Conservation (phyloP, 2,888 invertebrate genomes). For the Lasiommata megera region DNA sequence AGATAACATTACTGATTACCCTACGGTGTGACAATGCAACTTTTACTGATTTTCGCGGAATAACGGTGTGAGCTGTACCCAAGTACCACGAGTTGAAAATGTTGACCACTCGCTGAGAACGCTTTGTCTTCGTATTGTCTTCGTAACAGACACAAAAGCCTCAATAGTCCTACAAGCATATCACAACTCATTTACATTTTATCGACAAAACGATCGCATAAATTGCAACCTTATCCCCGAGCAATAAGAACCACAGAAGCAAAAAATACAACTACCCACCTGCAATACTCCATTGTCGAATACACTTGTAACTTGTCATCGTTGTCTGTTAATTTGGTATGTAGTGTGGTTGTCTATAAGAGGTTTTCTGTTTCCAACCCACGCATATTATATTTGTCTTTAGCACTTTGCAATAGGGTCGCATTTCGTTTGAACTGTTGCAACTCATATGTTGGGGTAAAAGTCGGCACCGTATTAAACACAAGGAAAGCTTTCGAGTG, state of each 20-base stretch:
- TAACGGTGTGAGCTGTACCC: slow-evolving; percentile 17
- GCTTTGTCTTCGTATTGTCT: slow-evolving; percentile 73
- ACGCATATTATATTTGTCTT: slow-evolving; percentile 5
- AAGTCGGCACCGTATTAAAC: slow-evolving; percentile 42
- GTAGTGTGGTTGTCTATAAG: slow-evolving; percentile 45
- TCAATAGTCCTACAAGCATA: slow-evolving; percentile 47
- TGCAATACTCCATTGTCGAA: slow-evolving; percentile 44
- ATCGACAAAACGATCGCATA: slow-evolving; percentile 11
- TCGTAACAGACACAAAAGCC: slow-evolving; percentile 61
- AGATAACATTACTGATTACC: too few relatives aligned
- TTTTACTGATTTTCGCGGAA: neutral
- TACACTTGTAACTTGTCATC: slow-evolving; percentile 76
- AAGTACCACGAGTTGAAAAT: slow-evolving; percentile 26
- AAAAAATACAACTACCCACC: slow-evolving; percentile 17
- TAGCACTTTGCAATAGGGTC: neutral
- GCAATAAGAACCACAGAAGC: slow-evolving; percentile 31
- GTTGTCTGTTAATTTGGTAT: slow-evolving; percentile 76
- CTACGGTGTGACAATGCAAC: slow-evolving; percentile 17
- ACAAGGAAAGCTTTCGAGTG: slow-evolving; percentile 59
- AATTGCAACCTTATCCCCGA: slow-evolving; percentile 38
- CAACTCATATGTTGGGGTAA: neutral
- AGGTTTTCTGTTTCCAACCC: slow-evolving; percentile 4
- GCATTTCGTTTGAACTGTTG: neutral
- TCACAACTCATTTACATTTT: slow-evolving; percentile 25
- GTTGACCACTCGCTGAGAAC: slow-evolving; percentile 69